Conservation (phyloP, 2,888 invertebrate genomes). For the Seira ritae region DNA sequence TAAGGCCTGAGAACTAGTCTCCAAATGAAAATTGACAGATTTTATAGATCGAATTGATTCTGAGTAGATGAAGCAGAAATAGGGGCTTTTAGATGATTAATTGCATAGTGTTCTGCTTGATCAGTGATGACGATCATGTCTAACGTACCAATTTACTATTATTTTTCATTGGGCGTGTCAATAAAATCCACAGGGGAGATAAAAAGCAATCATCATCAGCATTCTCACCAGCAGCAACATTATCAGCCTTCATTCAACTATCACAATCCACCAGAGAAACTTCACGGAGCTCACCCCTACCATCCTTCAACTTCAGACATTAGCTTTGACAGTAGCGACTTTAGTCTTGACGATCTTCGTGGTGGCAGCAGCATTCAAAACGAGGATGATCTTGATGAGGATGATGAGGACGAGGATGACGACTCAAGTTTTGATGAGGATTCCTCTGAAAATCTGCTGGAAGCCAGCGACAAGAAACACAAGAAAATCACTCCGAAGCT, state of each 20-base stretch:
- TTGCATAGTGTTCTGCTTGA: too few relatives aligned
- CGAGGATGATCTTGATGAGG: slow-evolving; percentile 20
- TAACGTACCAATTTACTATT: slow-evolving; percentile 22
- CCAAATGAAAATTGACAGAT: slow-evolving; percentile 35
- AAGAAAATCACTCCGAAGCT: too few relatives aligned
- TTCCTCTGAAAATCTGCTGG: neutral
- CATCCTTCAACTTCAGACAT: slow-evolving; percentile 25
- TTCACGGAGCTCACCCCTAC: neutral
- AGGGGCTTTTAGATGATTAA: slow-evolving; percentile 3
- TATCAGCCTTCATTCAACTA: neutral
- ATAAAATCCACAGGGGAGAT: slow-evolving; percentile 48
- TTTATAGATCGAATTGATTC: slow-evolving; percentile 20
- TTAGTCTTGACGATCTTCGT: slow-evolving; percentile 30
- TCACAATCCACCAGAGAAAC: slow-evolving; percentile 35
- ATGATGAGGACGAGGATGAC: slow-evolving; percentile 42
- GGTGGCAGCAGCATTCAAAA: slow-evolving; percentile 38
- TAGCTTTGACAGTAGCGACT: slow-evolving; percentile 44
- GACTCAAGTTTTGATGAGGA: slow-evolving; percentile 14
- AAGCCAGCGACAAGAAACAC: neutral
- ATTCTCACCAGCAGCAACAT: slow-evolving; percentile 5
- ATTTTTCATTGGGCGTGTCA: slow-evolving; percentile 39
- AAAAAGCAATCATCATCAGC: slow-evolving; percentile 20
- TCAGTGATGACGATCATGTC: slow-evolving; percentile 24
- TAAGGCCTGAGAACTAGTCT: neutral
- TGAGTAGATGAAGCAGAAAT: neutral